Conservation (phyloP, 2,797 vertebrate species). For the Chaenodraco wilsoni region DNA sequence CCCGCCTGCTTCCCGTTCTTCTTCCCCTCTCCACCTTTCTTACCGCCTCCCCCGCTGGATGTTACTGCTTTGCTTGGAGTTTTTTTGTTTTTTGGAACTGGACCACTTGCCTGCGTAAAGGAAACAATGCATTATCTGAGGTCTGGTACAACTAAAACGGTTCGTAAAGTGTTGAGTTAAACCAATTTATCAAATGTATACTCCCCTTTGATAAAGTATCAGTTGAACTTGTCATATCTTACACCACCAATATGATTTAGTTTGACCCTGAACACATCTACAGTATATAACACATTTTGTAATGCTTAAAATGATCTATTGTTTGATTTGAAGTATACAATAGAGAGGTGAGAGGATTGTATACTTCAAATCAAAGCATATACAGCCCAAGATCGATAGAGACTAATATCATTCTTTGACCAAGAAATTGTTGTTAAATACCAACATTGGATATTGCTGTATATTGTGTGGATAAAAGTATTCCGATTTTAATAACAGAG, state of each 20-base stretch:
- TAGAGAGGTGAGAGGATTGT: constrained; percentile 11
- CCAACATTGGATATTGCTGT: not conserved
- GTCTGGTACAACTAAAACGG: constrained; percentile 1
- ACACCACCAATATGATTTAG: constrained; percentile 3
- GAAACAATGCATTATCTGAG: constrained; percentile 12
- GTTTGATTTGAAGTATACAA: not conserved
- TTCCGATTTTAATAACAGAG: not conserved
- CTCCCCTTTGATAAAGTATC: constrained; percentile 14
- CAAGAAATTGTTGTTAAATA: not conserved
- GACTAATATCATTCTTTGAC: not conserved
- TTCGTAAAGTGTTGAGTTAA: not conserved
- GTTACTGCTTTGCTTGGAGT: constrained; percentile 85
- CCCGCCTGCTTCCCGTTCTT: constrained; percentile 89
- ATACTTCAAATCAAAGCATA: not conserved
- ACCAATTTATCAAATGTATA: constrained; percentile 2
- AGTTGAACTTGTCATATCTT: constrained; percentile 21
- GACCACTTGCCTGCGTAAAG: constrained; percentile 91
- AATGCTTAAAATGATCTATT: constrained; percentile 5
- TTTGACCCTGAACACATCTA: constrained; percentile 8
- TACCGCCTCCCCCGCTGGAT: constrained; percentile 75
- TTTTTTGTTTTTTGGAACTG: constrained; percentile 93
- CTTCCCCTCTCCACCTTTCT: constrained; percentile 88
- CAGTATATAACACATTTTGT: constrained; percentile 15
- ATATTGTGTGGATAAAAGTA: not conserved
- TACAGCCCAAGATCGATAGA: not conserved